Percentiles rank a stretch among this genome's conserved stretches.
Evolutionary conservation across 2,113 vertebrate genomes (phyloP).

Genomic region (Chaenogobius annularis): DNA sequence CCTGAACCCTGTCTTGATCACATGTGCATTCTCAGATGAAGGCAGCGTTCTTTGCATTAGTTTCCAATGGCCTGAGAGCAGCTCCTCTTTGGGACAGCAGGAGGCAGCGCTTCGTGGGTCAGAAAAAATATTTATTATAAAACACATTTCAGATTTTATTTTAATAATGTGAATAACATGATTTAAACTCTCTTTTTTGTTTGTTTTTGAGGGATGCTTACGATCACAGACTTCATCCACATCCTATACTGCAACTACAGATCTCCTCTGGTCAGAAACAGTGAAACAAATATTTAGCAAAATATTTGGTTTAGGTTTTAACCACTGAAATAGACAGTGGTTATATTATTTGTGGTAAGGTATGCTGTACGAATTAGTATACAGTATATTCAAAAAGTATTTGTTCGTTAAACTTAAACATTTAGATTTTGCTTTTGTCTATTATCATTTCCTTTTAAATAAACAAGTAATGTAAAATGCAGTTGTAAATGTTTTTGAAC

Average conservation of each 20-base stretch:
- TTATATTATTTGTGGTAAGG: too few species aligned
- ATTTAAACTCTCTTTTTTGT: background rate
- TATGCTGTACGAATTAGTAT: too few species aligned
- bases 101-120: constrained; percentile 92
- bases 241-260: constrained; percentile 95
- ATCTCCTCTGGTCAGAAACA: constrained; percentile 87
- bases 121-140: constrained; percentile 48
- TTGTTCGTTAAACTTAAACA: too few species aligned
- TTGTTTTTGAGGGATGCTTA: constrained; percentile 87
- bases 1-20: background rate
- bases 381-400: too few species aligned
- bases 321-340: too few species aligned
- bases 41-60: constrained; percentile 91
- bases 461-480: too few species aligned
- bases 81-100: constrained; percentile 94
- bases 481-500: too few species aligned
- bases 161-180: too few species aligned
- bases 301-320: too few species aligned
- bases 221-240: constrained; percentile 98
- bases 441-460: too few species aligned
- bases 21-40: constrained; percentile 82
- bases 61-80: constrained; percentile 89
- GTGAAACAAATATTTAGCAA: background rate
- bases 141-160: background rate
- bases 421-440: too few species aligned